phyloP scores from a whole-genome alignment of 2,888 invertebrate genomes.

The Dasypolia templi region DNA sequence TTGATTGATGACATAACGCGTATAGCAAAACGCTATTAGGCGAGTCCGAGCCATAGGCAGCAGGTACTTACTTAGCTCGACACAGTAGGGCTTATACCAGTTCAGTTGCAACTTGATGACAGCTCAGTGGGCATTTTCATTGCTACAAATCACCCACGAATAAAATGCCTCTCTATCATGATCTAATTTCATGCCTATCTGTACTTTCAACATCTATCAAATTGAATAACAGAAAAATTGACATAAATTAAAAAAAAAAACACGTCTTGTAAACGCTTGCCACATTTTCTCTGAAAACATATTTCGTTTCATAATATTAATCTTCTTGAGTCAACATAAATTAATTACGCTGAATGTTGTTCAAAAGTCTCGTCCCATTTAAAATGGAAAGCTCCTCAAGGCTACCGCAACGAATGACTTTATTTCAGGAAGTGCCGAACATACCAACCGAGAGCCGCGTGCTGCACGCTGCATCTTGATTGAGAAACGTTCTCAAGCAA shows the following conservation, averaged over 20 bases:
- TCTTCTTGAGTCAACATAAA: slow-evolving; percentile 6
- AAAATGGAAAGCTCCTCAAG: slow-evolving; percentile 61
- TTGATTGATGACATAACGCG: slow-evolving; percentile 54
- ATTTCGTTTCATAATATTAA: not conserved
- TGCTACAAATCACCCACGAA: not conserved
- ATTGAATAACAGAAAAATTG: not conserved
- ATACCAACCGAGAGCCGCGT: slow-evolving; percentile 43
- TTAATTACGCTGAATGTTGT: slow-evolving; percentile 30
- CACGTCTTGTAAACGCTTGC: too few relatives aligned
- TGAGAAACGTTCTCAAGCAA: slow-evolving; percentile 54
- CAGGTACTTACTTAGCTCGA: too few relatives aligned
- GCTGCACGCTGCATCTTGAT: slow-evolving; percentile 53
- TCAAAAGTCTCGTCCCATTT: slow-evolving; percentile 45
- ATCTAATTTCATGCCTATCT: not conserved
- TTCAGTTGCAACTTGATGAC: not conserved
- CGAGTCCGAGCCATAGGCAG: not conserved
- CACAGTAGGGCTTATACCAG: not conserved
- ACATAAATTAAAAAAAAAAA: too few relatives aligned
- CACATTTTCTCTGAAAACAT: slow-evolving; percentile 8
- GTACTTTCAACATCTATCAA: too few relatives aligned
- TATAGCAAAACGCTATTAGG: slow-evolving; percentile 8
- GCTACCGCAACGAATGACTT: slow-evolving; percentile 31
- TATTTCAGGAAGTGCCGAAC: slow-evolving; percentile 65
- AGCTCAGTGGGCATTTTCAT: not conserved
- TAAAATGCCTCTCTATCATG: not conserved